Evolutionary conservation across 2,113 vertebrate species (phyloP).

Genomic region (Polypterus senegalus): DNA sequence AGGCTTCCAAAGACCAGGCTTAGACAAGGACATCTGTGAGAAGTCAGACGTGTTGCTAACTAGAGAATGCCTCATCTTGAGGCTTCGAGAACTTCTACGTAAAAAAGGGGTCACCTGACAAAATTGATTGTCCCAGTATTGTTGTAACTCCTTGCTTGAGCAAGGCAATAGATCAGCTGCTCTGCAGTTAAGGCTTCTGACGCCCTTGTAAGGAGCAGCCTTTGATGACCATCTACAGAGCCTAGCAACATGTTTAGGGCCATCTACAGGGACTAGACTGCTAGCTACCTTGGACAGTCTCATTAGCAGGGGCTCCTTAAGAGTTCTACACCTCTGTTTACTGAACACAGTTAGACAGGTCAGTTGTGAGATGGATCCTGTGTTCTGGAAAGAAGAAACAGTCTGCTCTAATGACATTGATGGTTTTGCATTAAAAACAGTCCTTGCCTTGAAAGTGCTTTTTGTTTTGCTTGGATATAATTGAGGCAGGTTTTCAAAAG

Average conservation of each 20-base stretch:
- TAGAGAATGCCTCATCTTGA: slow-evolving; percentile 34
- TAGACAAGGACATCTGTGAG: slow-evolving; percentile 3
- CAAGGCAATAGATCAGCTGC: slow-evolving; percentile 40
- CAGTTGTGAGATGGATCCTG: not conserved
- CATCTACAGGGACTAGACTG: slow-evolving; percentile 31
- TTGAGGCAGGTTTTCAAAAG: slow-evolving; percentile 15
- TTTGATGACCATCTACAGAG: slow-evolving; percentile 25
- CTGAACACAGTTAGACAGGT: not conserved
- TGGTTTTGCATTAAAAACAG: slow-evolving; percentile 26
- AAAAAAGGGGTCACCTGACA: slow-evolving; percentile 19
- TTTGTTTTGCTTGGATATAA: slow-evolving; percentile 4
- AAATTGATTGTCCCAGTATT: slow-evolving; percentile 28
- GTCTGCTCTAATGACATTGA: slow-evolving; percentile 37
- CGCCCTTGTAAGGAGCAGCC: slow-evolving; percentile 35
- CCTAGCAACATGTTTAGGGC: slow-evolving; percentile 5
- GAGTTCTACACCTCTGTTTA: not conserved
- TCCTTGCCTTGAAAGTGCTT: slow-evolving; percentile 14
- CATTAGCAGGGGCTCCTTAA: slow-evolving; percentile 25
- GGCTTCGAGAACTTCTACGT: slow-evolving; percentile 14
- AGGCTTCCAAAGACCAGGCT: slow-evolving; percentile 5
- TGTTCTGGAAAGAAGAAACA: not conserved
- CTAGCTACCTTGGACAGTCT: slow-evolving; percentile 44
- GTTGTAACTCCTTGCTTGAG: slow-evolving; percentile 31
- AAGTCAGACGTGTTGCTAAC: slow-evolving; percentile 14
- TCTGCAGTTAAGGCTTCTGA: slow-evolving; percentile 31